These are phyloP conservation scores for Cybosia mesomella DNA, from an alignment of 2,888 invertebrate species.

Conservation along the genomic window DNA sequence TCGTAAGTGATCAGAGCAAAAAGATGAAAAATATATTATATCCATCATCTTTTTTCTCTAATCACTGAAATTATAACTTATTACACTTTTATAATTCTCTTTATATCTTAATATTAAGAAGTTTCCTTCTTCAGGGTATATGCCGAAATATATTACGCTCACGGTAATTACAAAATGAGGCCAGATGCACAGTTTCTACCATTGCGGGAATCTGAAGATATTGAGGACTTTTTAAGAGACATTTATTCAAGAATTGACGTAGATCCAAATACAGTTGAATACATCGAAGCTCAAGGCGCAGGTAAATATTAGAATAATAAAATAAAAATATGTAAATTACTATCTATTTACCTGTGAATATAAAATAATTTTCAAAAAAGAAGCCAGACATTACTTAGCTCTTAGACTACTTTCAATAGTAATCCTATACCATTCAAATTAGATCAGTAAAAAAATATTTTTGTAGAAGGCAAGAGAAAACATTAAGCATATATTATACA, in stretches of 20 bases:
- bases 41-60: background rate
- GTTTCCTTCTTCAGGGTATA: conserved; percentile 59
- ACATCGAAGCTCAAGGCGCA: conserved; percentile 93
- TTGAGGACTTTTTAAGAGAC: conserved; percentile 83
- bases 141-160: conserved; percentile 64
- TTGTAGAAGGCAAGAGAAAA: too few species aligned
- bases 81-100: background rate
- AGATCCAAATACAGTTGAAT: conserved; percentile 89
- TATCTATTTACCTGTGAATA: too few species aligned
- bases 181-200: conserved; percentile 55
- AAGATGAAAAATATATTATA: too few species aligned
- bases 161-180: conserved; percentile 54
- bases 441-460: too few species aligned
- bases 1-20: too few species aligned
- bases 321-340: too few species aligned
- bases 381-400: too few species aligned
- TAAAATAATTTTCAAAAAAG: too few species aligned
- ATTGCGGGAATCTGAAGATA: conserved; percentile 56
- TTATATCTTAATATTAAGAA: background rate
- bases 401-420: too few species aligned
- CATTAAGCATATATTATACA: too few species aligned
- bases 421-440: too few species aligned
- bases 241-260: conserved; percentile 89
- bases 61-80: background rate
- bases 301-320: conserved; percentile 68